Evolutionary conservation across 2,888 invertebrate species (phyloP).

Genomic region (Apodemia zela): DNA sequence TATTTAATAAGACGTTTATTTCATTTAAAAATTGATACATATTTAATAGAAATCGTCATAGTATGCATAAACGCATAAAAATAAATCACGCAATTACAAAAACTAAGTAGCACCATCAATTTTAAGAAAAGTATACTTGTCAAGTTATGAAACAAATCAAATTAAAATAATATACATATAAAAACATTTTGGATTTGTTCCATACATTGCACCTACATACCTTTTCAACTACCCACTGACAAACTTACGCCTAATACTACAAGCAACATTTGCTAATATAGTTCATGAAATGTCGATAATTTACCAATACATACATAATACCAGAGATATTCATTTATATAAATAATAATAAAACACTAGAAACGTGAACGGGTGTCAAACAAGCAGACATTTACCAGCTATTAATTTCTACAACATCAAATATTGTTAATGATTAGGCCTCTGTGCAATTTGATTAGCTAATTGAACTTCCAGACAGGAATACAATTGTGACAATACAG

Average conservation of each 20-base stretch:
- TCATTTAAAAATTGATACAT: not conserved
- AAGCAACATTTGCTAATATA: not conserved
- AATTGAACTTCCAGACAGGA: no score
- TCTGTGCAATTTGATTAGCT: no score
- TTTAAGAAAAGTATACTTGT: slow-evolving; percentile 16
- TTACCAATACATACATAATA: not conserved
- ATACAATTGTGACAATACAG: no score
- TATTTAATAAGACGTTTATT: no score
- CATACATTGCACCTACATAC: not conserved
- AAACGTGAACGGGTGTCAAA: no score
- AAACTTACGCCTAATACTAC: not conserved
- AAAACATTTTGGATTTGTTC: not conserved
- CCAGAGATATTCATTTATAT: no score
- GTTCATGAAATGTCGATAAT: not conserved
- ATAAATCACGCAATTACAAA: slow-evolving; percentile 27
- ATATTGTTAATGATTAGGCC: no score
- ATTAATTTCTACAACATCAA: no score
- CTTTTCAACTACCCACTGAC: not conserved
- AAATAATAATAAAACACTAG: no score
- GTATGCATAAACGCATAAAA: slow-evolving; percentile 22
- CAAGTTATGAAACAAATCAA: slow-evolving; percentile 3
- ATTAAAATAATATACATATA: not conserved
- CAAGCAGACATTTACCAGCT: no score
- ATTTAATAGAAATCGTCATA: not conserved
- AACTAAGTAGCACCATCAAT: slow-evolving; percentile 45